Base-by-base conservation (phyloP, 2,113 vertebrate genomes). In the Tupaia chinensis region DNA sequence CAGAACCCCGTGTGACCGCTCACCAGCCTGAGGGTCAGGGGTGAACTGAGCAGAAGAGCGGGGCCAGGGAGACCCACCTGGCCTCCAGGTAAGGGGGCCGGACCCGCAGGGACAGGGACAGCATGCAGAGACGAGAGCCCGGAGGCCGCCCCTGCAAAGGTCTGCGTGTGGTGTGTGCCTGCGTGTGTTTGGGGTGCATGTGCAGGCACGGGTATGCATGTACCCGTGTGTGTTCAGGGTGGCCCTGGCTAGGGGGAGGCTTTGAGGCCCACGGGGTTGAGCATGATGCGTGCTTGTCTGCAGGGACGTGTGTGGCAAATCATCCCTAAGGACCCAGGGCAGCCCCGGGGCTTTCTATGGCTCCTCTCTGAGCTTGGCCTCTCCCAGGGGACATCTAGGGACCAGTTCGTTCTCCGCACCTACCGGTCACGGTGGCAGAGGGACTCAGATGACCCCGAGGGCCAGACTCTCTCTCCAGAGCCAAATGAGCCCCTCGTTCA, bases 61-160 rank as follows among this genome's bases (percentile, higher is more conserved):
- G 0, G 11, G 1, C 2, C 0, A 0, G 34, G 56, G 13, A 34
- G 53, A 1, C 1, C 74, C 0, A 0, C 14, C 29, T 23, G 29
- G n/a, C 0, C 44, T 44, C 44, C 44, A 44, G 44, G 44, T 44
- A 44, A 44, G 44, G 44, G 44, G 44, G 44, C 44, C 44, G 44
- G 44, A 5, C 44, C 44, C 44, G 44, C 44, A 44, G 44, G 44
- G 3, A 44, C 44, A 5, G 0, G 3, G 2, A 8, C 53, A 54
- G 8, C 20, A 3, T 14, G 74, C 16, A 61, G 22, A 54, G n/a
- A 19, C 20, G 25, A 1, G 29, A 76, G 4, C 1, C 22, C 11
- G 7, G 9, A 76, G n/a, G 17, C 44, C 5, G 44, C 44, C 44
- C 44, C 44, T 44, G 44, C 44, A 44, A 5, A 5, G 5, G 44